phyloP scores from a whole-genome alignment of 1,140 invertebrate genomes.

The roundworm (Caenorhabditis elegans) region DNA sequence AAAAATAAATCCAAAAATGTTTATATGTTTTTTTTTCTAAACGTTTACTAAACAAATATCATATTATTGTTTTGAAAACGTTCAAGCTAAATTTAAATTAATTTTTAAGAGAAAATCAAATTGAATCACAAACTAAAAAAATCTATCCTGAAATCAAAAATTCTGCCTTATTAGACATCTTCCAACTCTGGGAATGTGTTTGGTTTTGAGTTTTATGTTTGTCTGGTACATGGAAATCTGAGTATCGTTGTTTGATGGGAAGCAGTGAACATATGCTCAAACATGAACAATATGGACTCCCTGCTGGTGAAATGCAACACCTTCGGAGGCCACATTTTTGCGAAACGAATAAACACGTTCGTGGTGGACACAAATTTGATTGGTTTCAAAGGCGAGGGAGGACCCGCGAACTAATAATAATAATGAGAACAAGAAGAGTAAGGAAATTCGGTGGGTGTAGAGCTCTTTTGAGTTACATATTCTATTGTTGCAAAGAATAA shows the following conservation, averaged over 20 bases:
- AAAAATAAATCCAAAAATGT: too few relatives aligned
- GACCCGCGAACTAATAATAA: slow-evolving; percentile 12
- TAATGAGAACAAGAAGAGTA: not conserved
- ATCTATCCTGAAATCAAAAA: too few relatives aligned
- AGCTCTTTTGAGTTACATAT: too few relatives aligned
- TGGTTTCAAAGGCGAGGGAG: not conserved
- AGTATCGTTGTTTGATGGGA: not conserved
- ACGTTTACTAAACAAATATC: too few relatives aligned
- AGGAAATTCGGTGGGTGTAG: not conserved
- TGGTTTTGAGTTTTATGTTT: not conserved
- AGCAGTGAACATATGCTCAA: not conserved
- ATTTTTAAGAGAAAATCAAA: too few relatives aligned
- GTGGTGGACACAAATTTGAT: not conserved
- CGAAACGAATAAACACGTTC: slow-evolving; percentile 5
- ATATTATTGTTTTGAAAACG: too few relatives aligned
- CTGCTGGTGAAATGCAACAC: slow-evolving; percentile 14
- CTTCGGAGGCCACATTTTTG: not conserved
- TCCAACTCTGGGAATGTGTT: not conserved
- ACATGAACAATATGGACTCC: slow-evolving; percentile 12
- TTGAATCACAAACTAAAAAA: too few relatives aligned
- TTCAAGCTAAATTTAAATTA: too few relatives aligned
- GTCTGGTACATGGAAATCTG: slow-evolving; percentile 15
- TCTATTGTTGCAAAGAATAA: too few relatives aligned
- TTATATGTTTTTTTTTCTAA: too few relatives aligned
- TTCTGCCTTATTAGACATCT: too few relatives aligned